These are phyloP conservation scores for Chelonus insularis DNA, from an alignment of 1,140 invertebrate genomes.

Conservation along the genomic window DNA sequence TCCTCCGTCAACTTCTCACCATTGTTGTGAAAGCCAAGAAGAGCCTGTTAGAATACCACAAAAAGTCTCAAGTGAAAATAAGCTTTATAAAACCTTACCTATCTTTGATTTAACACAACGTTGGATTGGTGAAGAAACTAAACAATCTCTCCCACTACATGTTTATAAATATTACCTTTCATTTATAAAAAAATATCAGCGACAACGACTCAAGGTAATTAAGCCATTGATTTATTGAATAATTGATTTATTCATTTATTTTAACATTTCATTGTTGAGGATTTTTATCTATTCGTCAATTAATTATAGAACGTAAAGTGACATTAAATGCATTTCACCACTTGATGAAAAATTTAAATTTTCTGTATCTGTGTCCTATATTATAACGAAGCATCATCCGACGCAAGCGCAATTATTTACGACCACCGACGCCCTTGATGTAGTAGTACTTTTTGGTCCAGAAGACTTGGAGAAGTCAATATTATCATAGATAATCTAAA, in stretches of 20 bases:
- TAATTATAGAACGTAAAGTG: too few relatives aligned
- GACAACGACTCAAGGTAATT: constrained; percentile 65
- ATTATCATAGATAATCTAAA: background rate
- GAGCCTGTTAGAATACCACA: background rate
- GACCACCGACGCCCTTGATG: background rate
- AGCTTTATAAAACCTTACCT: constrained; percentile 36
- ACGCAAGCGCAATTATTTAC: constrained; percentile 7
- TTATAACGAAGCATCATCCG: background rate
- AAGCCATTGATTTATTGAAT: background rate
- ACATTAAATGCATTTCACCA: too few relatives aligned
- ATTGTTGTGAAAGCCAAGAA: background rate
- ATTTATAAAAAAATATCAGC: constrained; percentile 60
- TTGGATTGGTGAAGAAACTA: constrained; percentile 73
- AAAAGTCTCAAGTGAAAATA: background rate
- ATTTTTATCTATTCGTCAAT: too few relatives aligned
- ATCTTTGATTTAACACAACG: constrained; percentile 50
- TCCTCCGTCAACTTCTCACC: background rate
- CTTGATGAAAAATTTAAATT: background rate
- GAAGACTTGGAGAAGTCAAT: background rate
- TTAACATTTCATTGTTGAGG: background rate
- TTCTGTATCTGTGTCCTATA: background rate
- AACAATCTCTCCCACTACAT: constrained; percentile 65
- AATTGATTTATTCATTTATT: too few relatives aligned
- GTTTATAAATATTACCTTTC: constrained; percentile 72
- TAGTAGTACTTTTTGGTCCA: background rate